phyloP scores from a whole-genome alignment of 2,113 vertebrate genomes.

The Lynx canadensis region DNA sequence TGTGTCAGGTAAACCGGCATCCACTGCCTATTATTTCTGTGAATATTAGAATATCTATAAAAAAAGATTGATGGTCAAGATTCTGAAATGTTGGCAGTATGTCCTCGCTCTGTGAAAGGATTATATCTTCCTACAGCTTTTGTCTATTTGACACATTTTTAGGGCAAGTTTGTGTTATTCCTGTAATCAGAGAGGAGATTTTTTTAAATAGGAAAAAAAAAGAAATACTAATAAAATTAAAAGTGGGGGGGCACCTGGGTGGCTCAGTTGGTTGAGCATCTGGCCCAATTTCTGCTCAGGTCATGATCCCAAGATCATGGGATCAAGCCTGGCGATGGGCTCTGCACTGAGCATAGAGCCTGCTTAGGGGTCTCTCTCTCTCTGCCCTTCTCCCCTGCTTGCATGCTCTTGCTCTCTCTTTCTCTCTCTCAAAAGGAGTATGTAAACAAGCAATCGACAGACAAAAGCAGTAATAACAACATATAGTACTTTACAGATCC shows the following conservation, averaged over 20 bases:
- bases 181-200: background rate
- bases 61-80: background rate
- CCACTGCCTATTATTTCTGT: background rate
- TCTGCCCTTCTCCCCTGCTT: no score
- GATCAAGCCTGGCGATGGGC: no score
- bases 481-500: rapidly evolving
- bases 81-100: background rate
- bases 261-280: no score
- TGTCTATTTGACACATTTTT: background rate
- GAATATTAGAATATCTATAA: background rate
- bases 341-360: no score
- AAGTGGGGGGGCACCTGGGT: background rate
- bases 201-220: slow-evolving; percentile 16
- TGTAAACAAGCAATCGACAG: background rate
- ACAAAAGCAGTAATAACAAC: background rate
- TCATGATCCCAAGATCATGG: no score
- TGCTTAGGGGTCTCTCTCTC: no score
- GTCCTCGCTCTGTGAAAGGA: background rate
- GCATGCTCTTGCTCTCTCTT: no score
- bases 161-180: background rate
- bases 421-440: background rate
- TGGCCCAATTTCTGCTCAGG: no score
- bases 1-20: background rate
- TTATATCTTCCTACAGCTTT: background rate
- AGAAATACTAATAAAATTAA: background rate